Evolutionary conservation across 1,140 invertebrate genomes (phyloP), one percentile per base, ranked within the genome.

Genomic region (Halesus radiatus): DNA sequence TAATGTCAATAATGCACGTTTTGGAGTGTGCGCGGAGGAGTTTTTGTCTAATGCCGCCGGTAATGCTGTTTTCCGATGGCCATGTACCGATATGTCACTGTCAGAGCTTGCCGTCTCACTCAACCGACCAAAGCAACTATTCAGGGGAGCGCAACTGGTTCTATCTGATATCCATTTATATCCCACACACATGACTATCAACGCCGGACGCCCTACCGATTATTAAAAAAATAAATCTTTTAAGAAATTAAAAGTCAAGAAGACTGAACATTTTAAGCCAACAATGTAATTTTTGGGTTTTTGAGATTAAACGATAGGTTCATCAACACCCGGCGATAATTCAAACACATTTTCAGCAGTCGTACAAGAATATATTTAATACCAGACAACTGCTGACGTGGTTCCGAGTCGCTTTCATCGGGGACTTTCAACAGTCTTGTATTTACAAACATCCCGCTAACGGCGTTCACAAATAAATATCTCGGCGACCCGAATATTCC

Each of bases 21-120:
- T 78, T 72, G 37, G 70, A 62, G 58, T 54, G 73, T 58, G 73
- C 74, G 60, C 73, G 79, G 62, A 74, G 77, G 74, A 80, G 82
- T 83, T 83, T 83, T 83, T 83, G 82, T 83, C 82, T 83, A 83
- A 83, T 83, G 75, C 82, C 77, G 82, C 50, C 50, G 80, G 82
- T 83, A 83, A 83, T 83, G 82, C 82, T 75, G 82, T 83, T 83
- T 83, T 78, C 80, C 82, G 80, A 83, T 83, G 82, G 62, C 80
- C 82, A 81, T 83, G 82, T 83, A 83, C 81, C 82, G 82, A 83
- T 83, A 83, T 81, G 82, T 83, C 82, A 83, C 82, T 83, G 82
- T 83, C 82, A 83, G 37, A 80, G 79, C 32, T 4, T 37, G 58
- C 62, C 64, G 64, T 62, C 82, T 73, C 76, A 79, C 82, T 80